phyloP scores from a whole-genome alignment of 2,113 vertebrate genomes.

The Toxotes chatareus region DNA sequence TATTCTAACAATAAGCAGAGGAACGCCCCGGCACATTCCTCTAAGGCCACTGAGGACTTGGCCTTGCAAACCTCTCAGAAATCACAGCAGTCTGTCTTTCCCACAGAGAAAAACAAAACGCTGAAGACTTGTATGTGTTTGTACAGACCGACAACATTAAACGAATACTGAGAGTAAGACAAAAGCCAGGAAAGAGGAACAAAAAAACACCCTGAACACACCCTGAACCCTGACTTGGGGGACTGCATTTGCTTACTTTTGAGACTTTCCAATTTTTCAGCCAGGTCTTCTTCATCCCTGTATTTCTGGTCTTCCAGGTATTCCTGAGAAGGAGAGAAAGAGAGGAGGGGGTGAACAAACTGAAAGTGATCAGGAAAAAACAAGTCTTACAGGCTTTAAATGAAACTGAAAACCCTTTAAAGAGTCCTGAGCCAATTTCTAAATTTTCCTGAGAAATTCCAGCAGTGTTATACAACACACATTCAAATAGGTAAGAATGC shows the following conservation, averaged over 20 bases:
- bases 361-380: background rate
- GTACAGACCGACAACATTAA: slow-evolving; percentile 14
- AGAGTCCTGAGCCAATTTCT: background rate
- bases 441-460: background rate
- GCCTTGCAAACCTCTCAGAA: slow-evolving; percentile 56
- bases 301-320: slow-evolving; percentile 97
- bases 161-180: slow-evolving; percentile 18
- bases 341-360: background rate
- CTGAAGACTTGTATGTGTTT: slow-evolving; percentile 13
- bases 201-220: background rate
- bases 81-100: slow-evolving; percentile 61
- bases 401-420: background rate
- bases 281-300: slow-evolving; percentile 92
- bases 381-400: background rate
- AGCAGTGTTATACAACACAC: background rate
- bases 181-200: slow-evolving; percentile 26
- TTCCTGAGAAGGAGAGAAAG: slow-evolving; percentile 82
- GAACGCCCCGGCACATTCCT: slow-evolving; percentile 78
- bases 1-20: slow-evolving; percentile 68
- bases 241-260: slow-evolving; percentile 89
- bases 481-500: background rate
- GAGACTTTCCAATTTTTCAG: slow-evolving; percentile 91
- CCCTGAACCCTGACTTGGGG: background rate
- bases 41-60: slow-evolving; percentile 60
- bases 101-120: slow-evolving; percentile 66